A percentile compares a stretch with the other conserved stretches of the same genome.
These are phyloP conservation scores for Hirtodrosophila alboralis DNA, from an alignment of 2,888 invertebrate genomes.

Conservation along the genomic window DNA sequence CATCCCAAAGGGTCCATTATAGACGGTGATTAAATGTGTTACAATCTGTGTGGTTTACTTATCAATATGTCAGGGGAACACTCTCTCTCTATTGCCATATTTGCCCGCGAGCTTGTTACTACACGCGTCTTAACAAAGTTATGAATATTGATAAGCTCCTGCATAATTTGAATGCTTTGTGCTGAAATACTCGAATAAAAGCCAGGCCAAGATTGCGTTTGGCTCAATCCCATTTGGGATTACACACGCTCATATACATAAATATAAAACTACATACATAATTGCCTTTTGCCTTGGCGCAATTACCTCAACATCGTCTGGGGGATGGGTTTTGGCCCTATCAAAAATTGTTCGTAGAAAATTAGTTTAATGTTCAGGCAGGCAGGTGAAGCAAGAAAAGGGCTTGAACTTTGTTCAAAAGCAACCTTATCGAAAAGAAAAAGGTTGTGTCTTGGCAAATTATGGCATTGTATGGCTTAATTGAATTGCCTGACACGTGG, in stretches of 20 bases:
- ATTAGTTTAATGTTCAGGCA: slow-evolving; percentile 60
- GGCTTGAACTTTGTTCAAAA: slow-evolving; percentile 2
- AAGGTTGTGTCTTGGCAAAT: slow-evolving; percentile 61
- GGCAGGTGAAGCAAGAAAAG: too few relatives aligned
- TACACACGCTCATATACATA: slow-evolving; percentile 19
- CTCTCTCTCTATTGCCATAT: slow-evolving; percentile 1
- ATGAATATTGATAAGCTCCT: slow-evolving; percentile 71
- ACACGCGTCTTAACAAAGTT: slow-evolving; percentile 54
- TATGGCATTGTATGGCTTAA: slow-evolving; percentile 61
- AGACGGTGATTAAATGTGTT: slow-evolving; percentile 36
- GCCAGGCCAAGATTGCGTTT: slow-evolving; percentile 56
- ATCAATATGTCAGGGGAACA: slow-evolving; percentile 47
- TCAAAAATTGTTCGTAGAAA: slow-evolving; percentile 58
- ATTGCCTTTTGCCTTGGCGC: slow-evolving; percentile 40
- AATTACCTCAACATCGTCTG: slow-evolving; percentile 33
- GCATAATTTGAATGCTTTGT: slow-evolving; percentile 52
- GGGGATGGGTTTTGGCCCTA: slow-evolving; percentile 7
- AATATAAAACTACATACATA: slow-evolving; percentile 49
- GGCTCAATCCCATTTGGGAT: slow-evolving; percentile 64
- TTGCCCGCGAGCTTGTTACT: slow-evolving; percentile 6
- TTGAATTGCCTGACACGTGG: slow-evolving; percentile 67
- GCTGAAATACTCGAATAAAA: slow-evolving; percentile 55
- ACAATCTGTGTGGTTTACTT: slow-evolving; percentile 24
- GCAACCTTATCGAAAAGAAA: slow-evolving; percentile 43
- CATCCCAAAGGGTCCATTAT: slow-evolving; percentile 20